Evolutionary conservation across 2,888 invertebrate genomes (phyloP).

Genomic region (Polyommatus iphigenia): DNA sequence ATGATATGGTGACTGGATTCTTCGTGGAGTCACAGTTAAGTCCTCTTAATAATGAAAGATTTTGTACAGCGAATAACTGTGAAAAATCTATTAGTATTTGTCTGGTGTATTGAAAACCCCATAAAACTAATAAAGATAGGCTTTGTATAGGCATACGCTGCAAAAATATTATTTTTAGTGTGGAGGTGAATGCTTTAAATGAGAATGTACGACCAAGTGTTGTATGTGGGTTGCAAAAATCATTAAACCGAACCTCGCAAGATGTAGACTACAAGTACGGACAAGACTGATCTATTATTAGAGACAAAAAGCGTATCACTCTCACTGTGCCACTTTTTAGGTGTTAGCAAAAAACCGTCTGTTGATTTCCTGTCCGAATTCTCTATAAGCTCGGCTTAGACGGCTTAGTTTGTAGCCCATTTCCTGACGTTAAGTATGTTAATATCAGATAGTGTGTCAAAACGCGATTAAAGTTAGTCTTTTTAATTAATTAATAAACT

Average conservation of each 20-base stretch:
- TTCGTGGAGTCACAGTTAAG: neutral
- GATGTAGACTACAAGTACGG: constrained; percentile 13
- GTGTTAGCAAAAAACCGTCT: constrained; percentile 52
- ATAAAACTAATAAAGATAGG: neutral
- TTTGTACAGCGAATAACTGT: no score
- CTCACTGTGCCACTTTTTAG: constrained; percentile 59
- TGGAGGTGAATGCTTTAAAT: neutral
- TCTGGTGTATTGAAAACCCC: neutral
- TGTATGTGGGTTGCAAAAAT: constrained; percentile 11
- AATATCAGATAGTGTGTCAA: constrained; percentile 3
- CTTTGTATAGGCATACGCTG: neutral
- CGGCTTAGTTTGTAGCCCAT: constrained; percentile 47
- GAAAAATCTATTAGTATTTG: no score
- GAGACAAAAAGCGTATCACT: constrained; percentile 49
- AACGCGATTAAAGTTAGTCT: neutral
- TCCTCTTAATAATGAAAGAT: no score
- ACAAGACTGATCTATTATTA: constrained; percentile 35
- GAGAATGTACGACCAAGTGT: neutral
- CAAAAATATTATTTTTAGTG: neutral
- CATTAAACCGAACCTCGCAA: neutral
- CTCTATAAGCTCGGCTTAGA: constrained; percentile 40
- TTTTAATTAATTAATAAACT: no score
- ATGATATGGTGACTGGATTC: neutral
- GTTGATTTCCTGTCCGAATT: constrained; percentile 61
- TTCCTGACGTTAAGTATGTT: neutral